A percentile compares a stretch with the other conserved stretches of the same genome.
Evolutionary conservation across 1,140 invertebrate genomes (phyloP).

Genomic region (Xylocopa sonorina): DNA sequence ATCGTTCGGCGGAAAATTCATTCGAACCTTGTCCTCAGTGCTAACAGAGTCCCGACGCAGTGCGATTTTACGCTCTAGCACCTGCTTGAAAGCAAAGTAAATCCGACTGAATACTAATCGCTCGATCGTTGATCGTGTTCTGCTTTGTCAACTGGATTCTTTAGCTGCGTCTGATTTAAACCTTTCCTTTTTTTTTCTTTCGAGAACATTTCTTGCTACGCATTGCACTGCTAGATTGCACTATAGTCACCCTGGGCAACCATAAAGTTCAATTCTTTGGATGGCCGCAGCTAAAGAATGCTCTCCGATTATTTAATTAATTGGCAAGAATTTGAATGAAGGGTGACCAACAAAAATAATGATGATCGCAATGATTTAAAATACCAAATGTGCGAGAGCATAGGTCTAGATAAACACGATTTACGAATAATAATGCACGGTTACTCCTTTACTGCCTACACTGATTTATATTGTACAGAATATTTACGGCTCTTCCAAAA

Average conservation of each 20-base stretch:
- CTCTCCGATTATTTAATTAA: too few species aligned
- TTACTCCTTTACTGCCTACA: too few species aligned
- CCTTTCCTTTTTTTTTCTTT: too few species aligned
- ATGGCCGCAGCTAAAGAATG: not conserved
- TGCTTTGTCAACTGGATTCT: not conserved
- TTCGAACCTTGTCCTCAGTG: not conserved
- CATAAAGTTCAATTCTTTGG: not conserved
- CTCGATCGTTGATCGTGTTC: constrained; percentile 16
- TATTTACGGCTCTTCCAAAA: too few species aligned
- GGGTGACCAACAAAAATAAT: not conserved
- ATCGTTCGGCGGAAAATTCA: not conserved
- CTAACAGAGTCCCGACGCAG: not conserved
- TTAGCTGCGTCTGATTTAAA: not conserved
- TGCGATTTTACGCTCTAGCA: constrained; percentile 7
- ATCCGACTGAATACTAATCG: constrained; percentile 24
- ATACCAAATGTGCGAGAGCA: not conserved
- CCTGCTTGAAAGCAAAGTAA: constrained; percentile 10
- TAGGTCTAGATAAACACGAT: not conserved
- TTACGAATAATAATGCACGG: not conserved
- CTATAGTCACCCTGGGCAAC: not conserved
- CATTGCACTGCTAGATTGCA: constrained; percentile 16
- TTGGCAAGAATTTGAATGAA: not conserved
- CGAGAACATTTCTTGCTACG: not conserved
- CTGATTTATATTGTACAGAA: too few species aligned
- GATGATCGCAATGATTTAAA: not conserved